These are phyloP conservation scores for Montipora foliosa DNA, from an alignment of 64 coral and sea anemone genomes.

Conservation along the genomic window DNA sequence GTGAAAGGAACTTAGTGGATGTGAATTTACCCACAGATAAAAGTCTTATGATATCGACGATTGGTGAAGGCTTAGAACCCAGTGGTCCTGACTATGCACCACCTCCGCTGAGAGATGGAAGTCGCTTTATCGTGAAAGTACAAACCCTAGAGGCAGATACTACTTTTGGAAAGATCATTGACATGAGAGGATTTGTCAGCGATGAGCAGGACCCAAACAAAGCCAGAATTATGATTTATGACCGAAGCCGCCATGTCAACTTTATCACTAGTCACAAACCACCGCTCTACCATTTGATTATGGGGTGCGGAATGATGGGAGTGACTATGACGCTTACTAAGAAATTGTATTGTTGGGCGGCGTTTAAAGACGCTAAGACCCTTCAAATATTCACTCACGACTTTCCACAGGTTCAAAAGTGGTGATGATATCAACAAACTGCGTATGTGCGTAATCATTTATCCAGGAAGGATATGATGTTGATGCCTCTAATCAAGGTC, in stretches of 20 bases:
- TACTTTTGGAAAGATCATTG: background rate
- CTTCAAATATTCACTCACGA: conserved; percentile 39
- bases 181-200: background rate
- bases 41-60: background rate
- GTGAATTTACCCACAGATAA: background rate
- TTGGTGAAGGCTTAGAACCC: conserved; percentile 5
- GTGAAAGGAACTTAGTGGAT: background rate
- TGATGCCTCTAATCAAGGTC: too few species aligned
- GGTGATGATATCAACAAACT: conserved; percentile 1
- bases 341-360: conserved; percentile 39
- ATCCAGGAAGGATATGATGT: too few species aligned
- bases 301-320: conserved; percentile 30
- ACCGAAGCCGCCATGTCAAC: conserved; percentile 15
- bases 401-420: conserved; percentile 28
- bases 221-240: conserved; percentile 6
- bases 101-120: conserved; percentile 18
- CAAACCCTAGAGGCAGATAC: background rate
- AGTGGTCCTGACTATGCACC: background rate
- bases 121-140: conserved; percentile 43
- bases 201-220: background rate
- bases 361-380: conserved; percentile 34
- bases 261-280: conserved; percentile 4
- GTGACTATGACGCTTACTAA: conserved; percentile 1
- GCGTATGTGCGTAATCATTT: too few species aligned
- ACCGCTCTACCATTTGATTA: conserved; percentile 2